Base-by-base conservation (phyloP, 2,888 invertebrate species). In the Tipula helvola region DNA sequence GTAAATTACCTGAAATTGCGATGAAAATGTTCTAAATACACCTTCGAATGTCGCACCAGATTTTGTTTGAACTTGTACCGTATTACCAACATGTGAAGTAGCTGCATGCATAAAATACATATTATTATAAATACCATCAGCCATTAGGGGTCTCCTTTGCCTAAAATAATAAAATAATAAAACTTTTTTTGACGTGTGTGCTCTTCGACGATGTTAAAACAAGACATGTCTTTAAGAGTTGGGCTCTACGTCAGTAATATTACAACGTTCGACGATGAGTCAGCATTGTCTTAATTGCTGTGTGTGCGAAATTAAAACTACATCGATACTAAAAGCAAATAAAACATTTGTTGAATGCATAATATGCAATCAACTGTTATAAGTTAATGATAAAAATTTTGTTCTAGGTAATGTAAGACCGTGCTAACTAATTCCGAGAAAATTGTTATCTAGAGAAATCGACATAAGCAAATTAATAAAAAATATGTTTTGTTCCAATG, bases 51-150 rank as follows among this genome's bases (percentile, higher is more conserved):
- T 92, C 89, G 95, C 94, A 88, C 97, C 97, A 89, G 97, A 96
- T 90, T 95, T 95, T 87, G 97, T 95, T 90, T 95, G 95, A 89
- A 97, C 94, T 92, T 96, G 95, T 87, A 96, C 96, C 88, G 93
- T 93, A 90, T 96, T 96, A 88, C 97, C 97, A 88, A 98, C 95
- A 90, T 97, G 95, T 88, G 96, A 94, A 87, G 97, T 96, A 88
- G 96, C 95, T 85, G 96, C 95, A 93, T 97, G 96, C 96, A 97
- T 97, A 91, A 97, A 97, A 92, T 95, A 95, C 88, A 95, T 94
- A 93, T 98, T 98, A 90, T 95, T 96, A 92, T 97, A 98, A 87
- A 98, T 95, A 88, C 98, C 97, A 90, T 97, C 97, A 18, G 95
- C 94, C 88, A 94, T 93, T 88, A 95, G 93, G 83, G 93, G 92